phyloP scores from a whole-genome alignment of 2,113 vertebrate genomes.

The Fregata magnificens region DNA sequence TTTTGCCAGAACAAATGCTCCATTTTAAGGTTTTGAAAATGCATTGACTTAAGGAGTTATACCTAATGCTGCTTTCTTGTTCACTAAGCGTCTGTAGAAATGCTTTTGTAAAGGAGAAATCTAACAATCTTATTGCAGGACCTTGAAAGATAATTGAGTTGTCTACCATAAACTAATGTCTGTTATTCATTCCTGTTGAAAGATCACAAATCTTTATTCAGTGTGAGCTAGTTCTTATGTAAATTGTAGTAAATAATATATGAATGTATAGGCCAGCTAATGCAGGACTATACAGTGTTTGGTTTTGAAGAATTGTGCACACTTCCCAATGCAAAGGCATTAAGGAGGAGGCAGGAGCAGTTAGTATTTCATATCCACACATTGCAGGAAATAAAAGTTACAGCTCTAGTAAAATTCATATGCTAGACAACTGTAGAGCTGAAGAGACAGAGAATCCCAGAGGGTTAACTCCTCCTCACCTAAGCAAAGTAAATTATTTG shows the following conservation, averaged over 20 bases:
- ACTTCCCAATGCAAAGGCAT: neutral
- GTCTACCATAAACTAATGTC: neutral
- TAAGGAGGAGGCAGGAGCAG: neutral
- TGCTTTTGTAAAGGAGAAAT: neutral
- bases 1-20: neutral
- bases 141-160: conserved; percentile 9
- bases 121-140: neutral
- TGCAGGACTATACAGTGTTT: neutral
- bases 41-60: neutral
- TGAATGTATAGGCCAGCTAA: neutral
- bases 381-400: conserved; percentile 54
- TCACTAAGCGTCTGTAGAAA: neutral
- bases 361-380: conserved; percentile 24
- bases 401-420: conserved; percentile 58
- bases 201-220: neutral
- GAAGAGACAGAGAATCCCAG: conserved; percentile 49
- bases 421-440: conserved; percentile 52
- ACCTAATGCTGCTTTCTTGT: neutral
- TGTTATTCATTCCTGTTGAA: neutral
- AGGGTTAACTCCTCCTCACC: conserved; percentile 59
- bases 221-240: neutral
- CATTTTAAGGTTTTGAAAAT: neutral
- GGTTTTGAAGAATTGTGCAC: conserved; percentile 4
- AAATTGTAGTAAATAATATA: conserved; percentile 10
- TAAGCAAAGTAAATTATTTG: conserved; percentile 65